phyloP scores from a whole-genome alignment of 2,888 invertebrate genomes.

The Hypomecis atomaria region DNA sequence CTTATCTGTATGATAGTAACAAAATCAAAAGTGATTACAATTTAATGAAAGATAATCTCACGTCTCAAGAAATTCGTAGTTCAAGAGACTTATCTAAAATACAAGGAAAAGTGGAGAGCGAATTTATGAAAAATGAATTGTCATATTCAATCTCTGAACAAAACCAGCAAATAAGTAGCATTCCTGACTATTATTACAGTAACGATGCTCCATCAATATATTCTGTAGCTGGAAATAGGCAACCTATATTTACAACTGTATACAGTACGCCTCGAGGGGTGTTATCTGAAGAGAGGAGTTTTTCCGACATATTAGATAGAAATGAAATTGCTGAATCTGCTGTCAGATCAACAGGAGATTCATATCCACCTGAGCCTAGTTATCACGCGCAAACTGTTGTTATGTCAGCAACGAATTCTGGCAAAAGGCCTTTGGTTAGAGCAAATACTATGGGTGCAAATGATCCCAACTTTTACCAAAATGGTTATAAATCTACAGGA shows the following conservation, averaged over 20 bases:
- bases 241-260: slow-evolving; percentile 89
- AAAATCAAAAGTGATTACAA: slow-evolving; percentile 67
- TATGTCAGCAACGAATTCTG: slow-evolving; percentile 67
- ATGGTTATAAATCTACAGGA: slow-evolving; percentile 87
- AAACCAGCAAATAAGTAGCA: slow-evolving; percentile 65
- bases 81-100: slow-evolving; percentile 65
- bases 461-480: slow-evolving; percentile 84
- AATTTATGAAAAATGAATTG: slow-evolving; percentile 64
- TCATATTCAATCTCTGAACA: slow-evolving; percentile 60
- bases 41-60: slow-evolving; percentile 58
- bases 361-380: slow-evolving; percentile 83
- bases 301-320: slow-evolving; percentile 88
- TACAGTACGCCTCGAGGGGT: slow-evolving; percentile 88
- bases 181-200: slow-evolving; percentile 75
- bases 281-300: slow-evolving; percentile 86
- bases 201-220: slow-evolving; percentile 88
- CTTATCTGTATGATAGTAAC: slow-evolving; percentile 69
- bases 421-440: slow-evolving; percentile 82
- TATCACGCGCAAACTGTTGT: slow-evolving; percentile 85
- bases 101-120: slow-evolving; percentile 63
- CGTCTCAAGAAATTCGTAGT: slow-evolving; percentile 60
- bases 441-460: slow-evolving; percentile 83
- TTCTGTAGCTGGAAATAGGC: slow-evolving; percentile 90
- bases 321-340: slow-evolving; percentile 77
- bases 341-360: slow-evolving; percentile 65